These are phyloP conservation scores for Stercorarius parasiticus DNA, from an alignment of 2,113 vertebrate genomes.

Conservation along the genomic window DNA sequence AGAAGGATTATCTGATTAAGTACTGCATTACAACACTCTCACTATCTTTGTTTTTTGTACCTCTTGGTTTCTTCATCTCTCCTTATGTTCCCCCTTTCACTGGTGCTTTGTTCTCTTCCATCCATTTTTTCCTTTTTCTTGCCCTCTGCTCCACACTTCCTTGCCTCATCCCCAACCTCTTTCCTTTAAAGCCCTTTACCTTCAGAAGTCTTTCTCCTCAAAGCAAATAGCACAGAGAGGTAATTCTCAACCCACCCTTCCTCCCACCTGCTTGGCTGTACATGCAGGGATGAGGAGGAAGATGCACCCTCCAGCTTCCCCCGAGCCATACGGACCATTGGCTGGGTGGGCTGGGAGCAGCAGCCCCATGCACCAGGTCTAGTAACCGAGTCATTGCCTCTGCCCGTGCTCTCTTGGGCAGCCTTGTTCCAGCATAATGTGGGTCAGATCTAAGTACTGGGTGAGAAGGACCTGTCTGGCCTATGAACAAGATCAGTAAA, in stretches of 20 bases:
- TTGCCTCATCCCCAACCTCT: not conserved
- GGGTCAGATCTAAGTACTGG: no score
- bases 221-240: not conserved
- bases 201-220: not conserved
- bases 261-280: no score
- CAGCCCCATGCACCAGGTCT: not conserved
- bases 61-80: not conserved
- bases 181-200: not conserved
- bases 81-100: not conserved
- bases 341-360: not conserved
- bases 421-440: not conserved
- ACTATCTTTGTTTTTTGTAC: not conserved
- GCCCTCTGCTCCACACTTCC: not conserved
- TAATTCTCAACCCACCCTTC: not conserved
- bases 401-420: not conserved
- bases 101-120: not conserved
- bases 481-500: not conserved
- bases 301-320: not conserved
- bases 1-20: not conserved
- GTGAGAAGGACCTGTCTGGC: not conserved
- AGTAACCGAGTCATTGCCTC: fast-evolving
- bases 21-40: not conserved
- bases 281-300: not conserved
- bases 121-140: not conserved
- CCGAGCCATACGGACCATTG: fast-evolving